Evolutionary conservation across 2,797 vertebrate genomes (phyloP), one percentile per base, ranked within the genome.

Genomic region (Hemitrygon akajei): DNA sequence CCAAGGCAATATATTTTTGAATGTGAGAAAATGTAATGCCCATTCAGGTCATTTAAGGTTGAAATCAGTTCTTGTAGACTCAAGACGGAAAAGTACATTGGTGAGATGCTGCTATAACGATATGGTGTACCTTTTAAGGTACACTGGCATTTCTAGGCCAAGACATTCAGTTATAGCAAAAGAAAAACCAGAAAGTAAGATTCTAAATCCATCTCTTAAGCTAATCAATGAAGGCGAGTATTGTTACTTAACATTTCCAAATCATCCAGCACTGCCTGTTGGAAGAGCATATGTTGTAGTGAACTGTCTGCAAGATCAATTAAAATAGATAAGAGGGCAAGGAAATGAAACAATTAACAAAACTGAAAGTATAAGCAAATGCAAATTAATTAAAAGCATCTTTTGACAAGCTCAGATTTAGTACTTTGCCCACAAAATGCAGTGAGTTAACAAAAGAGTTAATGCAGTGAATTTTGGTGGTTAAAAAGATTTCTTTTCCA

Each of bases 401-500:
- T 56, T 93, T 76, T 30, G 91, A 75, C 91, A 75, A 76, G 71
- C 69, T 56, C 5, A 76, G 71, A 76, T 76, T 76, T 93, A 75
- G 71, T 76, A 75, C 34, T 76, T 93, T 92, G 60, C 27, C 69
- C 71, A 75, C 71, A 30, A 16, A 37, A 75, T 30, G 40, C 25
- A 56, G 76, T 40, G 71, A 2, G 66, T 71, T 16, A 56, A 93
- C 91, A 76, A 93, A 93, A 76, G 91, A 76, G 71, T 76, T 76
- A 93, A 93, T 76, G 91, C 71, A 75, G 69, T 92, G 69, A 75
- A 92, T 92, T 27, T 75, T 16, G 40, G 4, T 5, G 22, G 69
- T 75, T 92, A 75, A 92, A 73, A 75, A 30, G 69, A 56, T 75
- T 92, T 75, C 34, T 56, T 75, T 75, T 75, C 91, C 91, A 92